Conservation (phyloP, 2,888 invertebrate genomes). For the Oeneis ivallda region DNA sequence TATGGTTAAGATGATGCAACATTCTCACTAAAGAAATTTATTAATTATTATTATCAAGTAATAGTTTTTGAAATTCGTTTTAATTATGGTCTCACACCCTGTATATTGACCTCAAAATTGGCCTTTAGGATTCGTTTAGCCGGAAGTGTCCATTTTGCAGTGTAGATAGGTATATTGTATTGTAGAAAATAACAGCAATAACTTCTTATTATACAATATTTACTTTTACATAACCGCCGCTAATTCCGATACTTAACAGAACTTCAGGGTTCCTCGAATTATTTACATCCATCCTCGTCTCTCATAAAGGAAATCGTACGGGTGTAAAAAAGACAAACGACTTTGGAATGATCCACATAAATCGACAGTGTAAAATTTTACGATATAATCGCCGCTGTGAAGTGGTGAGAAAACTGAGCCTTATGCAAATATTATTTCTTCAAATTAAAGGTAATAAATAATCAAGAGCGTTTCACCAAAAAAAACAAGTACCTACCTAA, state of each 20-base stretch:
- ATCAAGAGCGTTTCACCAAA: slow-evolving; percentile 14
- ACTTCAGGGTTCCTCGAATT: neutral
- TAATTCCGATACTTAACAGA: slow-evolving; percentile 65
- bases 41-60: no score
- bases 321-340: slow-evolving; percentile 41
- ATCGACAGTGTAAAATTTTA: slow-evolving; percentile 70
- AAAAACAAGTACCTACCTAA: neutral
- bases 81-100: no score
- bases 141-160: neutral
- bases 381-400: slow-evolving; percentile 52
- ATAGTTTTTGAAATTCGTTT: no score
- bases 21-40: no score
- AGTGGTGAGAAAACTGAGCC: slow-evolving; percentile 37
- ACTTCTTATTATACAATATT: slow-evolving; percentile 49
- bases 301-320: neutral
- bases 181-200: slow-evolving; percentile 31
- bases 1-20: no score
- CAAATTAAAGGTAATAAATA: slow-evolving; percentile 27
- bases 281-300: neutral
- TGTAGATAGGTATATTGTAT: neutral
- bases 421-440: slow-evolving; percentile 27
- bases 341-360: slow-evolving; percentile 61
- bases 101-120: no score
- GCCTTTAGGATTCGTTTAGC: neutral
- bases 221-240: slow-evolving; percentile 63